Conservation (phyloP, 1,140 invertebrate species). For the Oryctes rhinoceros region DNA sequence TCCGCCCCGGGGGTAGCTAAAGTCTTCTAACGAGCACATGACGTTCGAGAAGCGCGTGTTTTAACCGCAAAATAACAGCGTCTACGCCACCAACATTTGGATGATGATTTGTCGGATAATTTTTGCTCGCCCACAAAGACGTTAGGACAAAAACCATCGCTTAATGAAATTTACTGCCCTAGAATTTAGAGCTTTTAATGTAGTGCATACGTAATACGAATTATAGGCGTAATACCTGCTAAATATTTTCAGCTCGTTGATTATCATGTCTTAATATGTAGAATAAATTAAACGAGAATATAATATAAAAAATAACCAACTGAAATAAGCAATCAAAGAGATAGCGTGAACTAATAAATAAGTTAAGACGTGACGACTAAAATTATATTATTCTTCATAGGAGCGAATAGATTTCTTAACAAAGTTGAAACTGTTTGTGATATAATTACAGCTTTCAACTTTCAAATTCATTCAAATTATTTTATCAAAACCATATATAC, state of each 20-base stretch:
- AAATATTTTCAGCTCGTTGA: not conserved
- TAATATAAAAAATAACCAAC: too few relatives aligned
- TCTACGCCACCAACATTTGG: conserved; percentile 20
- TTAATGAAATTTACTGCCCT: conserved; percentile 15
- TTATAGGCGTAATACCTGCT: not conserved
- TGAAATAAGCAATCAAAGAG: too few relatives aligned
- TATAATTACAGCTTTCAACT: too few relatives aligned
- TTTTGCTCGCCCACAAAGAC: conserved; percentile 22
- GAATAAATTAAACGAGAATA: too few relatives aligned
- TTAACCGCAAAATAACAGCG: conserved; percentile 28
- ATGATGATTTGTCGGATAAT: conserved; percentile 27
- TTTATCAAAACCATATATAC: too few relatives aligned
- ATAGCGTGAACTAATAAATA: too few relatives aligned
- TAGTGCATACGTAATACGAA: not conserved
- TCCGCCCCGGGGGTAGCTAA: conserved; percentile 14
- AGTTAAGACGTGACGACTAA: too few relatives aligned
- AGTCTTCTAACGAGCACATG: conserved; percentile 32
- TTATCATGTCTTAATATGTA: too few relatives aligned
- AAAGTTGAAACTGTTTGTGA: too few relatives aligned
- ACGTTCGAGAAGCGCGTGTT: conserved; percentile 31
- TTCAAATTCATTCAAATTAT: too few relatives aligned
- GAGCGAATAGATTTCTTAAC: too few relatives aligned
- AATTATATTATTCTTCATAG: too few relatives aligned
- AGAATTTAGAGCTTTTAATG: not conserved
- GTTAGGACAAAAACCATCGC: conserved; percentile 25